Evolutionary conservation across 2,113 vertebrate species (phyloP).

Genomic region (Odontophorus gujanensis): DNA sequence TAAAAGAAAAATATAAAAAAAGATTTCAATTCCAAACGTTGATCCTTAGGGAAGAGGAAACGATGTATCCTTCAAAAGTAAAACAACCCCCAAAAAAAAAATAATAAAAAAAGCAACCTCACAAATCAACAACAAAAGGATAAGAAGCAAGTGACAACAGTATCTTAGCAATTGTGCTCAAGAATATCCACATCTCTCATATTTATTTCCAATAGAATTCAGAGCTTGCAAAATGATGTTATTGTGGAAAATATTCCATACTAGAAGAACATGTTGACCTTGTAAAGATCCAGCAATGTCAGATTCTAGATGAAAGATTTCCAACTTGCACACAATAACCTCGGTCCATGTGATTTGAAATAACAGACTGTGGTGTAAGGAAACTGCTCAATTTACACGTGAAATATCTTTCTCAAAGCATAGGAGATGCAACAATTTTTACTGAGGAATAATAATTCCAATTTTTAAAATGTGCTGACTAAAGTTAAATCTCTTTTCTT

Average conservation of each 20-base stretch:
- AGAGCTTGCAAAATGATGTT: neutral
- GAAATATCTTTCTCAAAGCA: neutral
- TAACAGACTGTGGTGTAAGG: neutral
- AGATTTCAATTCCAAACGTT: neutral
- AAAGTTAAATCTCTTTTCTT: neutral
- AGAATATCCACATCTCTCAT: neutral
- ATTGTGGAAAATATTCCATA: neutral
- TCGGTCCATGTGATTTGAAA: neutral
- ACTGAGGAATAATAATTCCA: neutral
- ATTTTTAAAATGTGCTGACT: neutral
- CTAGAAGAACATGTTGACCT: neutral
- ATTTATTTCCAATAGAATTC: neutral
- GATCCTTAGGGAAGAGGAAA: neutral
- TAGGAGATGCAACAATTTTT: neutral
- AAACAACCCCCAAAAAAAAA: neutral
- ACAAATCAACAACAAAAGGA: neutral
- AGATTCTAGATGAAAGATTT: neutral
- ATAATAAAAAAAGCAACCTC: neutral
- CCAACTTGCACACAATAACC: neutral
- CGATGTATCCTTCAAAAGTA: neutral
- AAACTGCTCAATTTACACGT: neutral
- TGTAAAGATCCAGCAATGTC: neutral
- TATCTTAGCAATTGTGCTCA: neutral
- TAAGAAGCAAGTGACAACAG: neutral
- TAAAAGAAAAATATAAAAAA: neutral